Conservation (phyloP, 2,888 invertebrate genomes). For the Drepana falcataria region DNA sequence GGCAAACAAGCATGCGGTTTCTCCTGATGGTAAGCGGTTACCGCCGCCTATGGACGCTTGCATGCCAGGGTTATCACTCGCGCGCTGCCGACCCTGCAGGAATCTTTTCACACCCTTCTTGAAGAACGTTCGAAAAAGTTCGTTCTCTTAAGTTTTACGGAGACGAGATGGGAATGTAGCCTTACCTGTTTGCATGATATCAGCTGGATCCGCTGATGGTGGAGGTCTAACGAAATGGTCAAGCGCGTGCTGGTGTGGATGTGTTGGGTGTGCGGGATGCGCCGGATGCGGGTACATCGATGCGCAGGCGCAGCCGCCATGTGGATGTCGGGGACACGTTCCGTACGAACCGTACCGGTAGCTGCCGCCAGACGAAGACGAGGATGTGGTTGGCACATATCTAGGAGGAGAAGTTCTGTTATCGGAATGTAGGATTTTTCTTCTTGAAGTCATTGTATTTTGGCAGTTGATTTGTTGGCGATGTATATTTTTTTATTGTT, state of each 20-base stretch:
- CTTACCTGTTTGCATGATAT: conserved; percentile 71
- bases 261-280: conserved; percentile 71
- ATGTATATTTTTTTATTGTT: too few species aligned
- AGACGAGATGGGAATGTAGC: neutral
- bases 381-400: conserved; percentile 79
- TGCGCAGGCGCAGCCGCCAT: conserved; percentile 85
- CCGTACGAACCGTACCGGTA: conserved; percentile 78
- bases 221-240: conserved; percentile 76
- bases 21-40: too few species aligned
- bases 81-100: too few species aligned
- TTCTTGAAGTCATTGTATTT: too few species aligned
- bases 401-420: conserved; percentile 41
- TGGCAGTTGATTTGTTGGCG: too few species aligned
- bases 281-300: conserved; percentile 71
- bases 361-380: conserved; percentile 58
- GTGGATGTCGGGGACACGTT: conserved; percentile 85
- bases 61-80: too few species aligned
- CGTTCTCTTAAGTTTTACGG: too few species aligned
- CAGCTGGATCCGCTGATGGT: conserved; percentile 68
- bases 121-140: too few species aligned
- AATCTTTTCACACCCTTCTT: too few species aligned
- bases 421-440: neutral
- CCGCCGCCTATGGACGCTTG: too few species aligned
- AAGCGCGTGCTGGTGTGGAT: conserved; percentile 76
- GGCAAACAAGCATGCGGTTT: too few species aligned